Base-by-base conservation (phyloP, 2,888 invertebrate species). In the Chaetogeoica ovagalla region DNA sequence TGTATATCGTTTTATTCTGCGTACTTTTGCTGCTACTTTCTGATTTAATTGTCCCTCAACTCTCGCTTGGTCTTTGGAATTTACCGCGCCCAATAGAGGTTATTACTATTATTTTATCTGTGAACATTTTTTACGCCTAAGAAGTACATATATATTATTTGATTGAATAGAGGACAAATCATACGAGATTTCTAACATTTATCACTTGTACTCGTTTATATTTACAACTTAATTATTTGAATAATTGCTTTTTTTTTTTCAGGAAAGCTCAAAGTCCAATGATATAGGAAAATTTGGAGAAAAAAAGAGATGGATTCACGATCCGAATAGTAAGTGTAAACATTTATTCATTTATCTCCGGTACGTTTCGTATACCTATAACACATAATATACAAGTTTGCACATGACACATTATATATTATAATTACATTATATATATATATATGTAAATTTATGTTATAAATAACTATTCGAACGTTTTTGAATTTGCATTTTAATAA, bases 301-400 rank as follows among this genome's bases (percentile, higher is more conserved):
- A 84, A 91, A 91, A 86, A 93, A 92, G 85, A 88, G 90, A 84
- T 92, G 92, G 92, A 92, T 92, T 85, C 91, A 92, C 85, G 92
- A 93, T 86, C 92, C 92, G 52, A 90, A 91, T 86, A 92, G 92
- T 92, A 86, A 91, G 91, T 90, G 82, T 55, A 59, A 55, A 55
- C 7, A n/a, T 71, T 57, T 15, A 39, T 39, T 71, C 39, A 4
- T 19, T 69, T 69, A 65, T 63, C n/a, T 9, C 9, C 17, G 5
- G 19, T 39, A 9, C 17, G 9, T 68, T 74, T 55, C 6, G 30
- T 59, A 11, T 52, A 15, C 52, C 11, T 11, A 11, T 48, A 48
- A 1, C 11, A 48, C 13, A 48, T 48, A 48, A 15, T 48, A 48
- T 48, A 48, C 30, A 30, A 43, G 7, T 11, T 7, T 43, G 43